phyloP scores from a whole-genome alignment of 1,140 invertebrate species.

The Drosophila sproati region DNA sequence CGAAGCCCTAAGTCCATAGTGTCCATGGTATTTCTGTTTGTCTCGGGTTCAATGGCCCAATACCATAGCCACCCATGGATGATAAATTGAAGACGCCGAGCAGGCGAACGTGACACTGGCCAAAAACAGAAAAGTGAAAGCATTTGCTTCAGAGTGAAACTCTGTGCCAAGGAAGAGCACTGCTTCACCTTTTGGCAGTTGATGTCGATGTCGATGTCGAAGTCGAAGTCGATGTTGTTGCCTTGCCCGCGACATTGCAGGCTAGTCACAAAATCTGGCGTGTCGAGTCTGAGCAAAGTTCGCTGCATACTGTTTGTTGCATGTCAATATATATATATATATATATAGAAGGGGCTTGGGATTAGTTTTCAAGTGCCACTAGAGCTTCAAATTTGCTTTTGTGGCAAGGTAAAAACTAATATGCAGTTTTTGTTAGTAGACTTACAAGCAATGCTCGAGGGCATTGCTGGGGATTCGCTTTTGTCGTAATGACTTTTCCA shows the following conservation, averaged over 20 bases:
- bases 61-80: conserved; percentile 53
- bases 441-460: conserved; percentile 1
- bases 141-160: conserved; percentile 63
- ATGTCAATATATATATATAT: conserved; percentile 21
- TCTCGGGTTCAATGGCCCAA: conserved; percentile 58
- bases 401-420: conserved; percentile 1
- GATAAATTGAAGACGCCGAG: conserved; percentile 66
- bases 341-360: neutral
- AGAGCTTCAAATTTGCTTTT: conserved; percentile 1
- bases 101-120: conserved; percentile 72
- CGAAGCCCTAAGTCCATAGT: conserved; percentile 3
- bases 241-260: conserved; percentile 37
- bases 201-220: conserved; percentile 3
- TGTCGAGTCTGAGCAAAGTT: neutral
- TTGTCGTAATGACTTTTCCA: conserved; percentile 29
- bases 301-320: conserved; percentile 40
- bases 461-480: conserved; percentile 7
- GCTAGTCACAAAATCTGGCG: conserved; percentile 37
- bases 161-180: conserved; percentile 62
- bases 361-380: conserved; percentile 18
- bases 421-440: neutral
- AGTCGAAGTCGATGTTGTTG: neutral
- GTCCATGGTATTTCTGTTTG: neutral
- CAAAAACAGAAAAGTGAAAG: conserved; percentile 74
- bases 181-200: conserved; percentile 38